Evolutionary conservation across 2,113 vertebrate genomes (phyloP).

Genomic region (Garra rufa): DNA sequence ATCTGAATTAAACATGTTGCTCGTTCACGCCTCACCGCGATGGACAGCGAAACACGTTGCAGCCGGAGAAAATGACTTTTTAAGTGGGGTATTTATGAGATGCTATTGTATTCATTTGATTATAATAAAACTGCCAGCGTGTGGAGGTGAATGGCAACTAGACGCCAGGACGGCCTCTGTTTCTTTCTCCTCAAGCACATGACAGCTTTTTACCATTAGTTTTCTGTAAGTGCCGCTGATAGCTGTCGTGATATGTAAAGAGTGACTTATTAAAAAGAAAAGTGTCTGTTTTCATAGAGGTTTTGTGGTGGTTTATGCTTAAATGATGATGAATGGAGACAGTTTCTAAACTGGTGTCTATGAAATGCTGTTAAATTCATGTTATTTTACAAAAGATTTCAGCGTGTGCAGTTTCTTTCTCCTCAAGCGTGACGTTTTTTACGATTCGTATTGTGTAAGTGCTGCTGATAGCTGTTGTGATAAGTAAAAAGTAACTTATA

Average conservation of each 20-base stretch:
- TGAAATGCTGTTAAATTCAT: no score
- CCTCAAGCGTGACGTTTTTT: no score
- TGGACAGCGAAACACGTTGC: slow-evolving; percentile 72
- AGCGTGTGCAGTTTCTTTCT: no score
- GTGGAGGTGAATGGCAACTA: slow-evolving; percentile 69
- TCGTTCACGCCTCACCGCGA: slow-evolving; percentile 68
- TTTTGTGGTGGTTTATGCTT: slow-evolving; percentile 73
- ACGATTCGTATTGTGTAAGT: slow-evolving; percentile 1
- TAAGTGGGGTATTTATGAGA: slow-evolving; percentile 79
- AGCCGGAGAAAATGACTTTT: slow-evolving; percentile 74
- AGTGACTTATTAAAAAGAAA: slow-evolving; percentile 76
- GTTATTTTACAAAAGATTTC: no score
- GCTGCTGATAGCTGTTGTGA: slow-evolving; percentile 65
- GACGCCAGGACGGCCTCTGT: slow-evolving; percentile 69
- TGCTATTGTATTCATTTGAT: slow-evolving; percentile 79
- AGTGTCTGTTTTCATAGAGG: slow-evolving; percentile 73
- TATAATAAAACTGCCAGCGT: slow-evolving; percentile 79
- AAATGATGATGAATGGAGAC: slow-evolving; percentile 44
- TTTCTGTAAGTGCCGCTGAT: slow-evolving; percentile 71
- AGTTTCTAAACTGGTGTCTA: no score
- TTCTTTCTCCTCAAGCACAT: slow-evolving; percentile 65
- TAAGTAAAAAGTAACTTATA: slow-evolving; percentile 71
- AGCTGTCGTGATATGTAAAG: slow-evolving; percentile 64
- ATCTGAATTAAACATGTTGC: slow-evolving; percentile 78
- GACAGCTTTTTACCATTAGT: slow-evolving; percentile 72